These are phyloP conservation scores for Trachelus tabidus DNA, from an alignment of 2,888 invertebrate genomes.

Conservation along the genomic window DNA sequence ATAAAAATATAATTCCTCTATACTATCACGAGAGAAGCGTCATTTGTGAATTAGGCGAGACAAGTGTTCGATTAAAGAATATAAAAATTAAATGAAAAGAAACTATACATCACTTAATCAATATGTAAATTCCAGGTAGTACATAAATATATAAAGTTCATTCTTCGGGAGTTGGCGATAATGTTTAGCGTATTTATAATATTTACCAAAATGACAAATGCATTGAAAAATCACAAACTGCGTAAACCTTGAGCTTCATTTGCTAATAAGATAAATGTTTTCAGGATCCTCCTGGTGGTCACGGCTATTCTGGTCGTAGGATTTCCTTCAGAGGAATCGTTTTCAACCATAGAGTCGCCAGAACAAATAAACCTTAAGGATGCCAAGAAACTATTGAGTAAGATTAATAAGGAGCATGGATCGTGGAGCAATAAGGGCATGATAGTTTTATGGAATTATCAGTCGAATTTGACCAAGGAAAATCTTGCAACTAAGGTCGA, in stretches of 20 bases:
- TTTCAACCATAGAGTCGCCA: neutral
- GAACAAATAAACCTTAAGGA: slow-evolving; percentile 40
- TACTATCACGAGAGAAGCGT: neutral
- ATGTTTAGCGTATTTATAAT: neutral
- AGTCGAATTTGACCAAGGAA: slow-evolving; percentile 80
- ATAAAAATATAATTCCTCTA: neutral
- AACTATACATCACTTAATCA: neutral
- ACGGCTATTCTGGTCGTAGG: neutral
- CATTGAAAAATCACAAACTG: neutral
- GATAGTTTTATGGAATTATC: slow-evolving; percentile 79
- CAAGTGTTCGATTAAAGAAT: neutral
- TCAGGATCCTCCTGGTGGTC: neutral
- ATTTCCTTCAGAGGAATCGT: neutral
- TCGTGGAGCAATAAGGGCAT: slow-evolving; percentile 71
- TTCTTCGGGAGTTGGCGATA: too few relatives aligned
- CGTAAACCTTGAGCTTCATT: neutral
- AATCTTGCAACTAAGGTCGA: slow-evolving; percentile 72
- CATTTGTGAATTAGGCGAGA: neutral
- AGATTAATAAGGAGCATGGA: slow-evolving; percentile 73
- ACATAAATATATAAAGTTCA: too few relatives aligned
- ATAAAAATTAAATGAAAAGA: neutral
- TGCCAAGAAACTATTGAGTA: slow-evolving; percentile 73
- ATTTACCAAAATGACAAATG: neutral
- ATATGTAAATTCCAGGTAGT: neutral
- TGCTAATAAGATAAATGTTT: neutral